These are phyloP conservation scores for Drosophila subobscura DNA, from an alignment of 1,140 invertebrate species.

Conservation along the genomic window DNA sequence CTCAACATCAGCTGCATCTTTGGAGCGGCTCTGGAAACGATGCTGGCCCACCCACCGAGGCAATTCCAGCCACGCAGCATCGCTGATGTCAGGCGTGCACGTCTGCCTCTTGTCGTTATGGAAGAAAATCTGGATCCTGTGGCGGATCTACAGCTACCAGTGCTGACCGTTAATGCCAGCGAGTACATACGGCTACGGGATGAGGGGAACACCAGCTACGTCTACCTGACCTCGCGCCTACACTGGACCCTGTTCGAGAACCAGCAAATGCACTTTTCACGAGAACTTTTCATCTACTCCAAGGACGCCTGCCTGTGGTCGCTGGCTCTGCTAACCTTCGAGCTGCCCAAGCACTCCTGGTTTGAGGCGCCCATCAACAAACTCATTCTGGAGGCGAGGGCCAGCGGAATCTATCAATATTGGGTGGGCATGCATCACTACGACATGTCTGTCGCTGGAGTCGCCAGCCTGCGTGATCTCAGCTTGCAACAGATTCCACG, in stretches of 20 bases:
- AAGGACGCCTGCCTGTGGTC: conserved; percentile 50
- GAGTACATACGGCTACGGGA: conserved; percentile 38
- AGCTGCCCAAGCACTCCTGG: conserved; percentile 40
- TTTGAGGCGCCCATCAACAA: conserved; percentile 50
- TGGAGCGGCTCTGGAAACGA: conserved; percentile 54
- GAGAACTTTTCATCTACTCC: conserved; percentile 60
- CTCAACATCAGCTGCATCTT: conserved; percentile 62
- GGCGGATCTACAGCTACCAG: not conserved
- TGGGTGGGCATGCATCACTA: conserved; percentile 62
- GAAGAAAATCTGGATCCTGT: conserved; percentile 2
- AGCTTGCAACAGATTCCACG: not conserved
- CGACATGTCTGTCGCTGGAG: conserved; percentile 55
- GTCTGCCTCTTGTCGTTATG: conserved; percentile 29
- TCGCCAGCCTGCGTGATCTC: conserved; percentile 53
- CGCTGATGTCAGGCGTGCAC: conserved; percentile 22
- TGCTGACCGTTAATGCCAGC: conserved; percentile 35
- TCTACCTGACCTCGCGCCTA: conserved; percentile 56
- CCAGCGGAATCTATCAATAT: conserved; percentile 55
- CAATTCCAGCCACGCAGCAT: conserved; percentile 58
- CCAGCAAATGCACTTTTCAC: conserved; percentile 60
- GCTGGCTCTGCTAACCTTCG: conserved; percentile 45
- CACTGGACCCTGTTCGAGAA: conserved; percentile 58
- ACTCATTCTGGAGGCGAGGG: conserved; percentile 51
- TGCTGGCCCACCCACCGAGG: conserved; percentile 60
- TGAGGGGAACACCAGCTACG: conserved; percentile 49